Evolutionary conservation across 1,140 invertebrate species (phyloP).

Genomic region (Saccostrea cuccullata): DNA sequence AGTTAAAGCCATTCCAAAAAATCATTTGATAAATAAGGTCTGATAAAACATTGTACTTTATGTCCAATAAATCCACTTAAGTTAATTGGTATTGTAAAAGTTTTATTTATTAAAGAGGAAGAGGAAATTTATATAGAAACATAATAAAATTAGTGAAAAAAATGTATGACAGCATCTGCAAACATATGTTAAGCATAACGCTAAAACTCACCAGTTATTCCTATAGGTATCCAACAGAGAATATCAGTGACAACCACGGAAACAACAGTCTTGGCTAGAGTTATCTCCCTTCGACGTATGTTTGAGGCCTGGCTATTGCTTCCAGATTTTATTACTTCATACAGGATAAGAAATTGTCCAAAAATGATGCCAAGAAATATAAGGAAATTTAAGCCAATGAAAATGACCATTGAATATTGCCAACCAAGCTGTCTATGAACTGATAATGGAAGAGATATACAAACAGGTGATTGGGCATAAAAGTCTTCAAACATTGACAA

Average conservation of each 20-base stretch:
- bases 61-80: too few species aligned
- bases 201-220: conserved; percentile 51
- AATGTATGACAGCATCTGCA: too few species aligned
- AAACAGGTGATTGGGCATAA: neutral
- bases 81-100: too few species aligned
- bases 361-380: conserved; percentile 55
- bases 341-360: conserved; percentile 60
- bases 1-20: too few species aligned
- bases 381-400: conserved; percentile 60
- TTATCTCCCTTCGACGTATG: conserved; percentile 45
- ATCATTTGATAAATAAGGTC: too few species aligned
- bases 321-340: neutral
- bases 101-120: too few species aligned
- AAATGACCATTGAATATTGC: conserved; percentile 57
- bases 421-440: conserved; percentile 44
- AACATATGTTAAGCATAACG: too few species aligned
- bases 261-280: conserved; percentile 54
- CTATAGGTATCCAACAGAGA: conserved; percentile 63
- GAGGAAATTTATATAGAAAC: too few species aligned
- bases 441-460: neutral
- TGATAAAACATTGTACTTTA: too few species aligned
- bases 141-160: too few species aligned
- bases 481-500: neutral
- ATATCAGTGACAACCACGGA: conserved; percentile 57
- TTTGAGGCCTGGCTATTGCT: neutral